A percentile compares a stretch with the other conserved stretches of the same genome.
phyloP scores from a whole-genome alignment of 2,797 vertebrate genomes.

The Cottoperca gobio region DNA sequence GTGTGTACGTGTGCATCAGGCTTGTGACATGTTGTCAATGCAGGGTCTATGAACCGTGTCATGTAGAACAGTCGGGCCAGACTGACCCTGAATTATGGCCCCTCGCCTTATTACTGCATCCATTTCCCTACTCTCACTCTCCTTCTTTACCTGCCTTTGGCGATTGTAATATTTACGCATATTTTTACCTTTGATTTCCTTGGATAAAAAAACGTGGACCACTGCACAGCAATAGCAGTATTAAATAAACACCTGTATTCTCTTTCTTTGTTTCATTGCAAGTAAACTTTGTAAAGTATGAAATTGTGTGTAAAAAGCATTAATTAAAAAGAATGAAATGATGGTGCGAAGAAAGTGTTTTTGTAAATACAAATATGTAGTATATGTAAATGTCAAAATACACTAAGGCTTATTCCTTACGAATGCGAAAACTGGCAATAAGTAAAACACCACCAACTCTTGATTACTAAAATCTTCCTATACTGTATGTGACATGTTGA shows the following conservation, averaged over 20 bases:
- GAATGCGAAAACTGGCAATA: not conserved
- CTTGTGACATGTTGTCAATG: constrained; percentile 43
- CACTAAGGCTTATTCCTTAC: not conserved
- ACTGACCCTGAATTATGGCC: constrained; percentile 50
- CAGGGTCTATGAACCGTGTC: constrained; percentile 66
- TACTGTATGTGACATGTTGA: not conserved
- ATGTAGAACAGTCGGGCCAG: constrained; percentile 71
- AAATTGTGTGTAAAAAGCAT: not conserved
- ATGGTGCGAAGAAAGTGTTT: not conserved
- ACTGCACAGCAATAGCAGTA: not conserved
- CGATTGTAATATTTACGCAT: not conserved
- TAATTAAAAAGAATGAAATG: not conserved
- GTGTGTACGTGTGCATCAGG: constrained; percentile 7
- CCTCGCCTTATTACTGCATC: constrained; percentile 47
- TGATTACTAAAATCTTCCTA: not conserved
- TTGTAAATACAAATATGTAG: not conserved
- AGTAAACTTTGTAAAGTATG: not conserved
- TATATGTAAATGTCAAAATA: not conserved
- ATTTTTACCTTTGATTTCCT: constrained; percentile 2
- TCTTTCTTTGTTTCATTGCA: not conserved
- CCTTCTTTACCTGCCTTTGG: constrained; percentile 1
- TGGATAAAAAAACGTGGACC: not conserved
- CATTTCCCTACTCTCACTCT: constrained; percentile 9
- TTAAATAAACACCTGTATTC: constrained; percentile 7
- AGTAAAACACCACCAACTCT: not conserved